Percentiles rank a stretch among this genome's conserved stretches.
Evolutionary conservation across 2,888 invertebrate species (phyloP).

Genomic region (Brachyptera risi): DNA sequence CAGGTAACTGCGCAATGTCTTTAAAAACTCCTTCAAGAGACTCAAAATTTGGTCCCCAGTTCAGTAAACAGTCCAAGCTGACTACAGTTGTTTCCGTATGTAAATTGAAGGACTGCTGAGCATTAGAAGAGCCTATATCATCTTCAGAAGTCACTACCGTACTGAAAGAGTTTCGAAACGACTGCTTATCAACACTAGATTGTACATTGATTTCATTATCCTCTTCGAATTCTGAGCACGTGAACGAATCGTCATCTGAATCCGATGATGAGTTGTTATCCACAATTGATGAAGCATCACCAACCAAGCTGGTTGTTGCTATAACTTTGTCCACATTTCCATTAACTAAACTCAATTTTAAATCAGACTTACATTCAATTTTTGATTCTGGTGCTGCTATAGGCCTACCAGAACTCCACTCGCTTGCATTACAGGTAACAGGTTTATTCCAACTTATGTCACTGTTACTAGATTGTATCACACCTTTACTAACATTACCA

Average conservation of each 20-base stretch:
- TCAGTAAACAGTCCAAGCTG: constrained; percentile 87
- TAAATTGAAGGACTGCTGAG: background rate
- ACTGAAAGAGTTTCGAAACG: constrained; percentile 84
- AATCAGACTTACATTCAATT: too few species aligned
- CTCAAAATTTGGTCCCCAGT: constrained; percentile 95
- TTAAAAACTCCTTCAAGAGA: constrained; percentile 93
- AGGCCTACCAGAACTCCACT: too few species aligned
- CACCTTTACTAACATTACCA: constrained; percentile 82
- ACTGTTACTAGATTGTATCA: constrained; percentile 77
- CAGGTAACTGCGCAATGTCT: constrained; percentile 92
- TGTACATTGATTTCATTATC: background rate
- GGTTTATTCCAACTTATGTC: constrained; percentile 89
- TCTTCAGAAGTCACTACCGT: constrained; percentile 92
- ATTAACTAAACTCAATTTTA: too few species aligned
- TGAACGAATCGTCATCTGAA: constrained; percentile 91
- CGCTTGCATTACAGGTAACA: background rate
- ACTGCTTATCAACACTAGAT: too few species aligned
- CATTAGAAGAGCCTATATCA: constrained; percentile 75
- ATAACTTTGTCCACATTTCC: too few species aligned
- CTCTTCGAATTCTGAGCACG: constrained; percentile 93
- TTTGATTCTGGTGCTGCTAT: too few species aligned
- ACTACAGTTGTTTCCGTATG: constrained; percentile 59
- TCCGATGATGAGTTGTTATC: constrained; percentile 79
- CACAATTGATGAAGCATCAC: constrained; percentile 35
- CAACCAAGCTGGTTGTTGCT: background rate